Conservation (phyloP, 2,888 invertebrate species). For the Beris morrisii region DNA sequence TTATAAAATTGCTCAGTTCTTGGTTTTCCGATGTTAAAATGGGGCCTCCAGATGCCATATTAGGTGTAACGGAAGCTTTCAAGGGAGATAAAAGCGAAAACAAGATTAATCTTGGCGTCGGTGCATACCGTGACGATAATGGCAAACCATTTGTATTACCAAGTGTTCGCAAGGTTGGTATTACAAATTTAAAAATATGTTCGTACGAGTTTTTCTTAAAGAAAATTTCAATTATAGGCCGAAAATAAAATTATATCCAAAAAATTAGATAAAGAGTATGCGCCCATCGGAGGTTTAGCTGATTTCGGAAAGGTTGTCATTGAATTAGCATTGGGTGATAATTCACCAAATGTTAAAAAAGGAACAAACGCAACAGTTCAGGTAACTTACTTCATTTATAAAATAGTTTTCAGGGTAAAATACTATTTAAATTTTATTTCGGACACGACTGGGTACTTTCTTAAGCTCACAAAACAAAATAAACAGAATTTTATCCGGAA, state of each 20-base stretch:
- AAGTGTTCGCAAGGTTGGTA: conserved; percentile 71
- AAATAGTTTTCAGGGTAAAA: not conserved
- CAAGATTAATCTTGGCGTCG: conserved; percentile 95
- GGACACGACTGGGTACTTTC: not conserved
- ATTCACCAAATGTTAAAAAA: conserved; percentile 67
- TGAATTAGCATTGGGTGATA: conserved; percentile 83
- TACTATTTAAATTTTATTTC: conserved; percentile 12
- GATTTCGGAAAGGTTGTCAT: conserved; percentile 85
- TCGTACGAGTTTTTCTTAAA: conserved; percentile 38
- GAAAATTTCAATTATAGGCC: conserved; percentile 62
- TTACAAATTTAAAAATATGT: not conserved
- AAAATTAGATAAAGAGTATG: conserved; percentile 90
- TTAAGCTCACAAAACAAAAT: not conserved
- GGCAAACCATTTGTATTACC: conserved; percentile 95
- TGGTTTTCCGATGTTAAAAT: conserved; percentile 89
- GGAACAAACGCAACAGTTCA: conserved; percentile 76
- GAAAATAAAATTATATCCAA: conserved; percentile 72
- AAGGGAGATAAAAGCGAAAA: conserved; percentile 87
- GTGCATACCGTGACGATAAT: conserved; percentile 96
- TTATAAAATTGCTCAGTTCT: conserved; percentile 60
- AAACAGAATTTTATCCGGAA: conserved; percentile 1
- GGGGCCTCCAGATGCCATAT: conserved; percentile 98
- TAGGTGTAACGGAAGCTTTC: conserved; percentile 96
- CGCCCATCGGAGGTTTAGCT: conserved; percentile 83
- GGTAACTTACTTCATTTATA: conserved; percentile 49